These are phyloP conservation scores for Pempheris klunzingeri DNA, from an alignment of 2,797 vertebrate genomes.

Conservation along the genomic window DNA sequence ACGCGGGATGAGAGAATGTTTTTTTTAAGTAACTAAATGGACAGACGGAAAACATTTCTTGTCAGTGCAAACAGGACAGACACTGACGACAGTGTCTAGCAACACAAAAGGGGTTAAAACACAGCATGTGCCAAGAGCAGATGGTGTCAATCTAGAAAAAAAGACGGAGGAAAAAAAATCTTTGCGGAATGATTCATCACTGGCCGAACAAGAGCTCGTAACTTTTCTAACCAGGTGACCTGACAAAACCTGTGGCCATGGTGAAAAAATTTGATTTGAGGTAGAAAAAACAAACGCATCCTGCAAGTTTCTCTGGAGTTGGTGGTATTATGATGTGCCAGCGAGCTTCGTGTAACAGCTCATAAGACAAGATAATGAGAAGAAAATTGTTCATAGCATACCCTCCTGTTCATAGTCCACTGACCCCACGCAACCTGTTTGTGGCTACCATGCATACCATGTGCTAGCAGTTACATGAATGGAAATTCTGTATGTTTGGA, in stretches of 20 bases:
- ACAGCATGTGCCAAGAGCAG: slow-evolving; percentile 27
- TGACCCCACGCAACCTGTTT: slow-evolving; percentile 16
- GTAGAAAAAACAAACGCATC: not conserved
- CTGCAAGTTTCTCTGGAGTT: slow-evolving; percentile 11
- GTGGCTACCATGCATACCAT: slow-evolving; percentile 11
- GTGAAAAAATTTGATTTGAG: slow-evolving; percentile 13
- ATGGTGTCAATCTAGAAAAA: slow-evolving; percentile 56
- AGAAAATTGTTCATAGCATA: slow-evolving; percentile 21
- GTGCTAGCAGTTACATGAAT: not conserved
- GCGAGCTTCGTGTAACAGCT: slow-evolving; percentile 24
- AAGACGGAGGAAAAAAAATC: slow-evolving; percentile 26
- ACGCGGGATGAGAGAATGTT: not conserved
- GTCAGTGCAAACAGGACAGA: not conserved
- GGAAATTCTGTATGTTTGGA: slow-evolving; percentile 17
- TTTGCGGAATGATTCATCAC: slow-evolving; percentile 34
- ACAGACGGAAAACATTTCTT: not conserved
- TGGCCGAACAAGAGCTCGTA: slow-evolving; percentile 35
- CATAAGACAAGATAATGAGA: slow-evolving; percentile 42
- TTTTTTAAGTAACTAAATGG: not conserved
- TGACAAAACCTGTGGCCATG: slow-evolving; percentile 20
- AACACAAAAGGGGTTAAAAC: slow-evolving; percentile 39
- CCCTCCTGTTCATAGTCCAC: slow-evolving; percentile 30
- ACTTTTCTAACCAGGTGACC: slow-evolving; percentile 41
- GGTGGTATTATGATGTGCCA: slow-evolving; percentile 3
- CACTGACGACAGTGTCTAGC: slow-evolving; percentile 1